phyloP scores from a whole-genome alignment of 2,113 vertebrate species.

The Melanocharis versteri region DNA sequence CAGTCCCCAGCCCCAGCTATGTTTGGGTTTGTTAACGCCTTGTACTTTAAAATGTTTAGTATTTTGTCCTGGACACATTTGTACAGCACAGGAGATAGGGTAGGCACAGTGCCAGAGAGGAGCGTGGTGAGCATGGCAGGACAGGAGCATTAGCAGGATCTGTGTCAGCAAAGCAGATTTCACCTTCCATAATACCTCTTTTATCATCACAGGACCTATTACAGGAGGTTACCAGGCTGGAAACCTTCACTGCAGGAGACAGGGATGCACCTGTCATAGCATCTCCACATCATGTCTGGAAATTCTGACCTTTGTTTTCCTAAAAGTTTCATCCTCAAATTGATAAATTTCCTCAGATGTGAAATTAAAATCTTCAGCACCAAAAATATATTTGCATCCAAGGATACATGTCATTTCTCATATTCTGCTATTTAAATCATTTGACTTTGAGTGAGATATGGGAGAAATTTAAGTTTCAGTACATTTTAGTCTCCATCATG shows the following conservation, averaged over 20 bases:
- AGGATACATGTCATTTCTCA: constrained; percentile 72
- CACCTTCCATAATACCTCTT: neutral
- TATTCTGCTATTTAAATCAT: constrained; percentile 76
- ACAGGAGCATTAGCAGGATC: neutral
- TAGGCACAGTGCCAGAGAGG: neutral
- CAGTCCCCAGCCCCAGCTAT: neutral
- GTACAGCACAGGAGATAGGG: neutral
- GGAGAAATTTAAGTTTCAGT: constrained; percentile 76
- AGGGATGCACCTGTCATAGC: neutral
- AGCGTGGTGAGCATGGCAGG: neutral
- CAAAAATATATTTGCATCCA: constrained; percentile 73
- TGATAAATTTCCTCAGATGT: constrained; percentile 60
- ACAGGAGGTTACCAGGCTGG: neutral
- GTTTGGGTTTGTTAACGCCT: neutral
- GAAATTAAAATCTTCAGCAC: constrained; percentile 72
- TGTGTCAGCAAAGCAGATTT: constrained; percentile 22
- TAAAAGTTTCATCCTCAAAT: constrained; percentile 19
- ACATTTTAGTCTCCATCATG: constrained; percentile 72
- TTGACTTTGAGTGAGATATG: constrained; percentile 75
- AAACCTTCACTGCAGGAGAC: neutral
- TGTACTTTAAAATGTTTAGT: neutral
- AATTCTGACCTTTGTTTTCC: constrained; percentile 33
- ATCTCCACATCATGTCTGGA: neutral
- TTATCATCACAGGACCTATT: neutral
- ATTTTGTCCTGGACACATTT: neutral